Evolutionary conservation across 1,140 invertebrate species (phyloP).

Genomic region (Drosophila littoralis): DNA sequence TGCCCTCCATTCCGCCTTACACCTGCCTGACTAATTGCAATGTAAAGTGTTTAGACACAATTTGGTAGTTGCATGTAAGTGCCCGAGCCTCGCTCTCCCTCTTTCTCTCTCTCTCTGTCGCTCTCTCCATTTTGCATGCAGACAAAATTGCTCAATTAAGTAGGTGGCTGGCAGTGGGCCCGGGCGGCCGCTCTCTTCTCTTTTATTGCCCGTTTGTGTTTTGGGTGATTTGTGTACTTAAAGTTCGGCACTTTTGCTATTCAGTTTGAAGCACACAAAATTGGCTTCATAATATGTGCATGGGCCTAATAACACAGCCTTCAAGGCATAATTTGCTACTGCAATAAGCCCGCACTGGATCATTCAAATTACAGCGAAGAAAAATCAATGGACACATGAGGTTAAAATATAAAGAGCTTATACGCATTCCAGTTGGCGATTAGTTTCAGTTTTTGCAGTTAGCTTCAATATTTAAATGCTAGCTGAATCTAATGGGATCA

Average conservation of each 20-base stretch:
- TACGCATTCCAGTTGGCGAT: not conserved
- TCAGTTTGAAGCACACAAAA: slow-evolving; percentile 35
- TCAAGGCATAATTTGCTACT: slow-evolving; percentile 18
- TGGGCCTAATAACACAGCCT: slow-evolving; percentile 4
- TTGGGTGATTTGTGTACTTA: slow-evolving; percentile 15
- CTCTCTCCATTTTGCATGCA: slow-evolving; percentile 1
- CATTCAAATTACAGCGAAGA: too few relatives aligned
- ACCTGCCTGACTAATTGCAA: slow-evolving; percentile 59
- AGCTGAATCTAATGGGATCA: too few relatives aligned
- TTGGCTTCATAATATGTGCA: not conserved
- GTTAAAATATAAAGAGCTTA: not conserved
- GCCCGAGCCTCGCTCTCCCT: slow-evolving; percentile 4
- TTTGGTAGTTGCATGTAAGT: slow-evolving; percentile 51
- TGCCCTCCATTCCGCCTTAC: not conserved
- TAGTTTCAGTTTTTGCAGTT: too few relatives aligned
- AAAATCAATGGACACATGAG: too few relatives aligned
- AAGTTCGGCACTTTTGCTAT: slow-evolving; percentile 23
- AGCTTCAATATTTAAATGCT: not conserved
- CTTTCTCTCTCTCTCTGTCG: not conserved
- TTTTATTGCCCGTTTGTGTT: slow-evolving; percentile 19
- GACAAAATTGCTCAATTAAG: slow-evolving; percentile 60
- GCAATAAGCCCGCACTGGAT: not conserved
- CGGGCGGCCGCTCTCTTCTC: not conserved
- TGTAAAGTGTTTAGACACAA: slow-evolving; percentile 70
- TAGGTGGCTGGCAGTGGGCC: slow-evolving; percentile 22